Evolutionary conservation across 2,797 vertebrate species (phyloP).

Genomic region (Heterohyrax brucei): DNA sequence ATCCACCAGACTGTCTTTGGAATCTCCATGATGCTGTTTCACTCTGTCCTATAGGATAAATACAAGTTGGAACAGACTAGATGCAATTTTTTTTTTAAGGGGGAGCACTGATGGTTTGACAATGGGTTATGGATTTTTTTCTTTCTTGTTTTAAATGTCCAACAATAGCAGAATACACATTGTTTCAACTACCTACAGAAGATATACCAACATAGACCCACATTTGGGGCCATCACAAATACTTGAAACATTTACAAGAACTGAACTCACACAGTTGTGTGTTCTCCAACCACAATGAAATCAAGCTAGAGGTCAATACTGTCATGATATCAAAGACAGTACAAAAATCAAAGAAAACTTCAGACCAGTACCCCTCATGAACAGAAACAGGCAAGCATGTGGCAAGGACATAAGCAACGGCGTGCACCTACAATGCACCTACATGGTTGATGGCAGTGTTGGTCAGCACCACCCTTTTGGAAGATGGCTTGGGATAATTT

Average conservation of each 20-base stretch:
- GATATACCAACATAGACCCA: background rate
- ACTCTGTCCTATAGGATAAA: no score
- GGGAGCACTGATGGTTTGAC: background rate
- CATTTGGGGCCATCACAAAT: conserved; percentile 29
- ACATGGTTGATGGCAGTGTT: background rate
- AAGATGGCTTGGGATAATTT: conserved; percentile 10
- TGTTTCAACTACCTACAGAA: conserved; percentile 33
- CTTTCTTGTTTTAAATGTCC: no score
- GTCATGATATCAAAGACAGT: background rate
- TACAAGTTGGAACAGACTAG: no score
- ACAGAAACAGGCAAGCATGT: background rate
- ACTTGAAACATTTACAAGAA: background rate
- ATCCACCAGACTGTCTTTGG: no score
- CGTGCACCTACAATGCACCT: background rate
- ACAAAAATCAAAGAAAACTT: background rate
- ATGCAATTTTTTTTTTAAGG: no score
- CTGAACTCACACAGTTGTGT: conserved; percentile 8
- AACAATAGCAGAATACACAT: background rate
- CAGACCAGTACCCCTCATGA: background rate
- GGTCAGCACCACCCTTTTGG: background rate
- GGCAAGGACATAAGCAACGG: background rate
- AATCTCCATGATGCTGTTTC: no score
- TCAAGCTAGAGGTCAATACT: background rate
- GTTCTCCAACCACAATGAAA: conserved; percentile 31
- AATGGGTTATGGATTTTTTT: no score